phyloP scores from a whole-genome alignment of 2,888 invertebrate species.

The Harmothoe impar region DNA sequence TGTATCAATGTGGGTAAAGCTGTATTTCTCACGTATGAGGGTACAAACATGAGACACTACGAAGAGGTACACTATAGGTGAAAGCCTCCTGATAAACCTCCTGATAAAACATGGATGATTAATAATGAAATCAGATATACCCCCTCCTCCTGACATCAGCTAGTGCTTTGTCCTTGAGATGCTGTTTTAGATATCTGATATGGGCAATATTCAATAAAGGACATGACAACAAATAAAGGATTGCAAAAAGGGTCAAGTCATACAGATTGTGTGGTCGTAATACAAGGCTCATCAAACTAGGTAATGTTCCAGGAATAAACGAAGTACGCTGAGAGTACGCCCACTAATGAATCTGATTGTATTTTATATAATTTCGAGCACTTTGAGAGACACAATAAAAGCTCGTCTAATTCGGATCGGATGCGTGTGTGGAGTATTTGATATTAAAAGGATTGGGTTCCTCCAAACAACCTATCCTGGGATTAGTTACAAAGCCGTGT shows the following conservation, averaged over 20 bases:
- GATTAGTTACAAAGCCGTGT: neutral
- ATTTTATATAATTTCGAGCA: neutral
- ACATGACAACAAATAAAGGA: neutral
- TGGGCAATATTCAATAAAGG: constrained; percentile 2
- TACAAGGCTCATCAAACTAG: neutral
- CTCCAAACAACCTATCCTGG: constrained; percentile 21
- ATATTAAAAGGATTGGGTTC: neutral
- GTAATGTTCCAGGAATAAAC: no score
- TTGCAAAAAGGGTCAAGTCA: no score
- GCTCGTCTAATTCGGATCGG: neutral
- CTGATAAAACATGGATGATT: no score
- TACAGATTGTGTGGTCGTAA: neutral
- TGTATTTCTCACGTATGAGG: no score
- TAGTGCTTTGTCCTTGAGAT: no score
- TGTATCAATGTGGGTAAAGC: no score
- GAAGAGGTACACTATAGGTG: no score
- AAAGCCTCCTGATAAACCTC: no score
- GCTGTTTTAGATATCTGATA: neutral
- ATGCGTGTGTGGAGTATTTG: neutral
- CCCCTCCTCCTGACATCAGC: no score
- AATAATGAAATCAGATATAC: no score
- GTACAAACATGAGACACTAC: no score
- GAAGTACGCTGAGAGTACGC: neutral
- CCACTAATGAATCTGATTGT: neutral
- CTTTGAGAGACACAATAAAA: neutral